Base-by-base conservation (phyloP, 2,113 vertebrate genomes). In the Entomyzon cyanotis region DNA sequence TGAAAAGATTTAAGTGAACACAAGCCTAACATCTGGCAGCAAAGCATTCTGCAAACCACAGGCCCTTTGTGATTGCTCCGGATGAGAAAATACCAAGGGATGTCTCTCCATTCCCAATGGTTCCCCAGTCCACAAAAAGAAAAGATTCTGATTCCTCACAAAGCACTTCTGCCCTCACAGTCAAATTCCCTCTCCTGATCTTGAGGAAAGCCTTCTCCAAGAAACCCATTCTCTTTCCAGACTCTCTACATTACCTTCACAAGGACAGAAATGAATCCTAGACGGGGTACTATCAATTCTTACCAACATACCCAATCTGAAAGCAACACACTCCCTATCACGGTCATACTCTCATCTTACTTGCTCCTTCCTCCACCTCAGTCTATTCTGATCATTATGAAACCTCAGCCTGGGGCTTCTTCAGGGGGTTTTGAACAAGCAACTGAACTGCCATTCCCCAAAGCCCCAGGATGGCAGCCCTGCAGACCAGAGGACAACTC, bases 21-120 rank as follows among this genome's bases (percentile, higher is more conserved):
- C 42, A 87, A 1, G 4, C 21, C 5, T 53, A 52, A 76, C 0
- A 1, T 18, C 23, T 4, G 4, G 55, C 42, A 77, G 33, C 11
- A 86, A 49, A 76, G 23, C 33, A 39, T 62, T 84, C 73, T 67
- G 56, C 55, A 87, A 78, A 74, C 9, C 49, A 80, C 25, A 62
- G 18, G 18, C 4, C 23, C 20, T 67, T 63, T 25, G 18, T 39
- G 56, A 78, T 44, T 31, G 14, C 11, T 17, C 39, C 27, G n/a
- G 31, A 78, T 21, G 18, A 56, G n/a, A 69, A 39, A 89, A 33
- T 22, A 41, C 30, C 16, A 68, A 44, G 47, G 69, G n/a, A 37
- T 6, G 7, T 9, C 8, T 74, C 71, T 64, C 33, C 9, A n/a
- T 41, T 76, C 25, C n/a, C 41, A 86, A 4, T 0, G 0, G 19